phyloP scores from a whole-genome alignment of 2,113 vertebrate species.

The Pollimyrus isidori region DNA sequence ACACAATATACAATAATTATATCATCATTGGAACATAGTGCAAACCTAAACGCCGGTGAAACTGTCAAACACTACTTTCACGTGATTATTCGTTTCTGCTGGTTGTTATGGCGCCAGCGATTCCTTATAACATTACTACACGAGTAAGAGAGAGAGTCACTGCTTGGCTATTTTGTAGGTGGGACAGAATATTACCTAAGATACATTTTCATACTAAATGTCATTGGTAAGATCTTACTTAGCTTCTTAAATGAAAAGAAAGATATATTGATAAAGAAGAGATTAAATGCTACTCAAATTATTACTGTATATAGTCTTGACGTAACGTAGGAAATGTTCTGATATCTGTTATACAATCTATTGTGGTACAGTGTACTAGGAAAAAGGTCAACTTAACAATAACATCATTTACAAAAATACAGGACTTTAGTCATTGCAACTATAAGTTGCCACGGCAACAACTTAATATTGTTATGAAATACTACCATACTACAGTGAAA shows the following conservation, averaged over 20 bases:
- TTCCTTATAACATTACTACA: slow-evolving; percentile 38
- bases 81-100: slow-evolving; percentile 32
- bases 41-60: slow-evolving; percentile 53
- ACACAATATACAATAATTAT: slow-evolving; percentile 36
- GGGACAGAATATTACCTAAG: slow-evolving; percentile 44
- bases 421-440: slow-evolving; percentile 65
- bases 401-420: slow-evolving; percentile 69
- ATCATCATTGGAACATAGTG: slow-evolving; percentile 50
- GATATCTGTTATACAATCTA: slow-evolving; percentile 45
- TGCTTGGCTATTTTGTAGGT: slow-evolving; percentile 47
- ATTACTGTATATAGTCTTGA: slow-evolving; percentile 55
- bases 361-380: slow-evolving; percentile 55
- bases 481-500: slow-evolving; percentile 66
- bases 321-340: slow-evolving; percentile 51
- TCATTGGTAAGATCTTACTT: slow-evolving; percentile 54
- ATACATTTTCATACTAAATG: slow-evolving; percentile 54
- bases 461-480: slow-evolving; percentile 70
- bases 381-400: slow-evolving; percentile 52
- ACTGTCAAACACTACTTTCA: slow-evolving; percentile 34
- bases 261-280: slow-evolving; percentile 51
- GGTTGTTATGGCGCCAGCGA: slow-evolving; percentile 40
- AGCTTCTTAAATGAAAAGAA: slow-evolving; percentile 48
- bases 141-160: slow-evolving; percentile 32
- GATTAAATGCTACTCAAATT: slow-evolving; percentile 58
- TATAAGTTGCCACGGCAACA: slow-evolving; percentile 65